A percentile compares a stretch with the other conserved stretches of the same genome.
These are phyloP conservation scores for Lipophrys pholis DNA, from an alignment of 2,113 vertebrate species.

Conservation along the genomic window DNA sequence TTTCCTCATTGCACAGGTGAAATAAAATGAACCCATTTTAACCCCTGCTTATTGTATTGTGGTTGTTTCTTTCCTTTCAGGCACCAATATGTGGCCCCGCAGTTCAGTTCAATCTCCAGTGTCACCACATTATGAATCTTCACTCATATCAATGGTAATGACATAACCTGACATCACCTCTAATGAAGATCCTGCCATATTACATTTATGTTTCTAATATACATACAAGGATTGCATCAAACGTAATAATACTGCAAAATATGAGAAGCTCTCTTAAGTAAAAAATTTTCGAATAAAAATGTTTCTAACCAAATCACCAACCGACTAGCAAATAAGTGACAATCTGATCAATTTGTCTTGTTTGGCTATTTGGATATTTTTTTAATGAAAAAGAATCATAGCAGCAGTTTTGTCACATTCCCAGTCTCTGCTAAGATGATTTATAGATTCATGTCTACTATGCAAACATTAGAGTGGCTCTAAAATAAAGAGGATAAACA, in stretches of 20 bases:
- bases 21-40: background rate
- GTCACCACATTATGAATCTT: constrained; percentile 78
- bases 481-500: too few species aligned
- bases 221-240: background rate
- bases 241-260: background rate
- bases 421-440: background rate
- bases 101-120: constrained; percentile 64
- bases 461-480: background rate
- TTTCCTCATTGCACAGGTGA: background rate
- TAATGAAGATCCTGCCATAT: too few species aligned
- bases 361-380: too few species aligned
- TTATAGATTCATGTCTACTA: background rate
- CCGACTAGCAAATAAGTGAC: too few species aligned
- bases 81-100: constrained; percentile 74
- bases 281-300: too few species aligned
- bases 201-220: too few species aligned
- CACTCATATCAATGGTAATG: constrained; percentile 81
- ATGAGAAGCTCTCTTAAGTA: too few species aligned
- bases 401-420: background rate
- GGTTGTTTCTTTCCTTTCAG: constrained; percentile 50
- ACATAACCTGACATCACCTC: constrained; percentile 1
- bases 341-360: too few species aligned
- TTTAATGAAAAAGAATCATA: background rate
- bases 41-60: background rate
- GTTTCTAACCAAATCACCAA: too few species aligned